Base-by-base conservation (phyloP, 35 echinoderm and acorn worm species). In the Patiria miniata region DNA sequence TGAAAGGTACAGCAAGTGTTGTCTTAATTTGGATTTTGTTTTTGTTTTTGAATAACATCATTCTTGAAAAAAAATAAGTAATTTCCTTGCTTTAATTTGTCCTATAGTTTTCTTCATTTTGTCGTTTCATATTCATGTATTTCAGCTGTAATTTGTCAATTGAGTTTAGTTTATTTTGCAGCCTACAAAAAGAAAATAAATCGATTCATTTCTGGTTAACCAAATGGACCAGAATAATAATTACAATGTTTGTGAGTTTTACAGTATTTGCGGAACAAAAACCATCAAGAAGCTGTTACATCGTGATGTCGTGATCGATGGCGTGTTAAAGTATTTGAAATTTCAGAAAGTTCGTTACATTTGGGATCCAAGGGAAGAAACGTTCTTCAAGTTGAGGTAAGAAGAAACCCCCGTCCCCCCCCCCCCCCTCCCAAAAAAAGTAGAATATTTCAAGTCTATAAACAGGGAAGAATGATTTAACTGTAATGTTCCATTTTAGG, bases 271-370 rank as follows among this genome's bases (percentile, higher is more conserved):
- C 7, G 36, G 37, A 34, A 9, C 30, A 32, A 51, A 84, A 39
- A 78, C 42, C 10, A 55, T 90, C 22, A 60, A 19, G 16, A 69
- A 61, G 10, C 32, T 90, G 23, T 73, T 90, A 36, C 83, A 83
- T 2, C 79, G 56, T 0, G 88, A 90, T 79, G 88, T 90, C 50
- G 57, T 90, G 8, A 51, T 77, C 40, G 61, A 84, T 4, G 86
- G 80, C 29, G 39, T 65, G n/a, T 78, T 88, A 33, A 26, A 85
- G 32, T 88, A 88, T 53, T 93, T 93, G 19, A 52, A 69, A 15
- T 83, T 82, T 55, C 91, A 93, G 21, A 88, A 93, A 51, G 56
- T 93, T 19, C 82, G 78, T 21, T 93, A 88, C 65, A 77, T 93
- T 21, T 93, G 91, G 91, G 57, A 88, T 32, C 79, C 86, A 40